Base-by-base conservation (phyloP, 1,140 invertebrate genomes). In the Lasaia peninsularis region DNA sequence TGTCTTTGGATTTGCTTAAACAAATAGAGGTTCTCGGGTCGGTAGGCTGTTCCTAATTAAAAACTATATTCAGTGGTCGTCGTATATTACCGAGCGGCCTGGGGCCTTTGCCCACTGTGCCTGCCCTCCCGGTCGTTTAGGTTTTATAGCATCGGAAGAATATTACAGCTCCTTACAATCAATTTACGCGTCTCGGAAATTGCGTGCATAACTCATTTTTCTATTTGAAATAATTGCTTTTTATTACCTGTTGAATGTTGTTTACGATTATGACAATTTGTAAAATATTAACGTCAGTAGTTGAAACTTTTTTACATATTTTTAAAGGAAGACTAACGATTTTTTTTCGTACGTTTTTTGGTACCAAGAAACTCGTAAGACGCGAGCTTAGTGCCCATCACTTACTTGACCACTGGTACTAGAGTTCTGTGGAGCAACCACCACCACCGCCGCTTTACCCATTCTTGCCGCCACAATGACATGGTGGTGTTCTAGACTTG, bases 11-110 rank as follows among this genome's bases (percentile, higher is more conserved):
- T 73, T 80, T 74, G 67, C 66, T 76, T 80, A 78, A 86, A 83
- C 80, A 86, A 83, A 86, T 82, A 86, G 76, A 71, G 69, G 77
- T 65, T 74, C 68, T 67, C 70, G 62, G 67, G 67, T 76, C 74
- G 81, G 79, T 82, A 73, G 76, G 79, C 75, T 79, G 79, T 65
- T 76, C 71, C 77, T 82, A 83, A 86, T 86, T 86, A 81, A 82
- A 83, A 83, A 81, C 77, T 82, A 80, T 81, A 84, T 75, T 67
- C 70, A 73, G 49, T 40, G 12, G 64, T 56, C 69, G 67, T 71
- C 78, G 74, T 80, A 78, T 80, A 76, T 77, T 78, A 77, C 75
- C 66, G 69, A 68, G 65, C 64, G 71, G 68, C 80, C 74, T 63
- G 54, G 56, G 72, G 77, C 76, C 59, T 63, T 78, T 78, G 71